Base-by-base conservation (phyloP, 2,113 vertebrate species). In the Nibea coibor region DNA sequence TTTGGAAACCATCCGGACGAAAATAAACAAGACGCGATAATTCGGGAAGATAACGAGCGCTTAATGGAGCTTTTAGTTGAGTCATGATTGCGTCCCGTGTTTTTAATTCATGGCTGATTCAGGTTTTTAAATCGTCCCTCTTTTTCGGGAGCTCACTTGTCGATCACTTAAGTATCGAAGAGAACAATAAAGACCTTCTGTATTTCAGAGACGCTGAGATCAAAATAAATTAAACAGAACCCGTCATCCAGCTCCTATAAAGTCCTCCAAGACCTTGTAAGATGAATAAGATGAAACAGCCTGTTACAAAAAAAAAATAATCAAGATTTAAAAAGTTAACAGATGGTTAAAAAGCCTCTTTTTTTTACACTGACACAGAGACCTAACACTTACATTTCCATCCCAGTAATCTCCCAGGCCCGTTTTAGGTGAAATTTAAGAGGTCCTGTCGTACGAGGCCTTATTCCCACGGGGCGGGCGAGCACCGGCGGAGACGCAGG, bases 401-500 rank as follows among this genome's bases (percentile, higher is more conserved):
- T 65, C 66, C 70, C 14, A 72, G 64, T 68, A 73, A 63, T 82
- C 39, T 79, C 43, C 0, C 16, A 83, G 48, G 31, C 54, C 10
- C 80, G 15, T 73, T 86, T 77, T 71, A 77, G 79, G 62, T 86
- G 48, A 83, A 89, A 74, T 68, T 78, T 57, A 61, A 75, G 68
- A 39, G 59, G 54, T 68, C 48, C 48, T 71, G 58, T 85, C 72
- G 74, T 73, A 72, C 20, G 8, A 31, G 70, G 80, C 53, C 50
- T 28, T 50, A 57, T 42, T 85, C 81, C 84, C 83, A 62, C 4
- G 0, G 75, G 80, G 77, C 0, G 15, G 48, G 59, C 7, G 39
- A 87, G 59, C 78, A 68, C 86, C 87, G 86, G 86, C 89, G 86
- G 86, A 64, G 43, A 75, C 64, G 75, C 56, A 80, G 77, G 50